Evolutionary conservation across 2,888 invertebrate species (phyloP).

Genomic region (Andrena haemorrhoa): DNA sequence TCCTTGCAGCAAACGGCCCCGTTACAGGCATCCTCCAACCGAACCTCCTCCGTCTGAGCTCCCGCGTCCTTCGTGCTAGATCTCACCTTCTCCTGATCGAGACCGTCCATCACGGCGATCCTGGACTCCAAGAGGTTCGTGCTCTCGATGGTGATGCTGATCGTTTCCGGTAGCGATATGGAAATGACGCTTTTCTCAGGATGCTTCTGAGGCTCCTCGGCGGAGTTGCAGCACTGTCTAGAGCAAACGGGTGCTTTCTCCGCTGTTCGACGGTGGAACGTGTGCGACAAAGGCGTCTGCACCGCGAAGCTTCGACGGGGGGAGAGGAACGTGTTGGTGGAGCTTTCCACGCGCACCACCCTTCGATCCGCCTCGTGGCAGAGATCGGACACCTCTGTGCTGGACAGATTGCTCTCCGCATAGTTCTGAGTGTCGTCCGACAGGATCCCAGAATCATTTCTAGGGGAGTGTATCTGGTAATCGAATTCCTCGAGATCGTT

Average conservation of each 20-base stretch:
- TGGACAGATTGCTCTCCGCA: slow-evolving; percentile 71
- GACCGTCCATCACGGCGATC: slow-evolving; percentile 68
- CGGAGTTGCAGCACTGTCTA: slow-evolving; percentile 44
- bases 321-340: slow-evolving; percentile 74
- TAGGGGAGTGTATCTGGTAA: slow-evolving; percentile 65
- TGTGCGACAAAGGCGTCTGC: slow-evolving; percentile 65
- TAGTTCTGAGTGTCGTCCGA: slow-evolving; percentile 76
- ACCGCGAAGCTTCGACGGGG: slow-evolving; percentile 58
- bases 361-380: slow-evolving; percentile 53
- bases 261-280: neutral
- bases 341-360: slow-evolving; percentile 66
- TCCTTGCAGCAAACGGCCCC: slow-evolving; percentile 56
- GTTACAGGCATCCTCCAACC: neutral
- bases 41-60: slow-evolving; percentile 72
- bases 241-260: slow-evolving; percentile 15
- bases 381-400: slow-evolving; percentile 65
- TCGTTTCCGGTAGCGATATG: slow-evolving; percentile 79
- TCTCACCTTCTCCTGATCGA: slow-evolving; percentile 34
- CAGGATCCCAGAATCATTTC: slow-evolving; percentile 77
- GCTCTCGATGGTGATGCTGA: slow-evolving; percentile 80
- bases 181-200: slow-evolving; percentile 78
- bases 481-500: slow-evolving; percentile 74
- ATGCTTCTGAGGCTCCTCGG: slow-evolving; percentile 4
- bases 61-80: slow-evolving; percentile 63
- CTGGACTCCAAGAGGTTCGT: slow-evolving; percentile 75